Conservation (phyloP, 2,888 invertebrate species). For the Trichogramma dendrolimi region DNA sequence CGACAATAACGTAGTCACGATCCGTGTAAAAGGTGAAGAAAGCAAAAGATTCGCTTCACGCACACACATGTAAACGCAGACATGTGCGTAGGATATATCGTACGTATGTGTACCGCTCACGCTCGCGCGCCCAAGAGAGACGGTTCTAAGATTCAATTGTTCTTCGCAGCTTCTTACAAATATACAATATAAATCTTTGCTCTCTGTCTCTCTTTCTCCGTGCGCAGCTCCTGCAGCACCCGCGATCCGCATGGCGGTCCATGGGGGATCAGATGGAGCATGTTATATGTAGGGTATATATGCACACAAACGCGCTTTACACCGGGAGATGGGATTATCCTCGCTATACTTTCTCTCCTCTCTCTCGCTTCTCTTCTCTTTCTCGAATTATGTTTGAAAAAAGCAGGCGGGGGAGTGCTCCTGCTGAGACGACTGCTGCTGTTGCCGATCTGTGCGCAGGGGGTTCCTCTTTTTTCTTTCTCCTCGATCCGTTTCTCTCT, state of each 20-base stretch:
- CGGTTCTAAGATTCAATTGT: too few relatives aligned
- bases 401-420: too few relatives aligned
- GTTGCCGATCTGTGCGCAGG: neutral
- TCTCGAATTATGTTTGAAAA: too few relatives aligned
- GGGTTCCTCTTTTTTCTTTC: neutral
- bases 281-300: neutral
- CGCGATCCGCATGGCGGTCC: constrained; percentile 8
- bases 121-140: too few relatives aligned
- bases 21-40: neutral
- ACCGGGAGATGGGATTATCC: constrained; percentile 49
- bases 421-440: too few relatives aligned
- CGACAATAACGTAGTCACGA: too few relatives aligned
- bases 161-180: too few relatives aligned
- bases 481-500: neutral
- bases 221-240: too few relatives aligned
- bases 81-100: neutral
- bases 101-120: neutral
- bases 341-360: constrained; percentile 2
- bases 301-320: neutral
- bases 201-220: too few relatives aligned
- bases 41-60: constrained; percentile 9
- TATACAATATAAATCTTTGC: constrained; percentile 7
- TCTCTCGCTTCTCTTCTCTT: too few relatives aligned
- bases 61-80: neutral
- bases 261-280: constrained; percentile 17